phyloP scores from a whole-genome alignment of 2,797 vertebrate genomes.

The Leuciscus waleckii region DNA sequence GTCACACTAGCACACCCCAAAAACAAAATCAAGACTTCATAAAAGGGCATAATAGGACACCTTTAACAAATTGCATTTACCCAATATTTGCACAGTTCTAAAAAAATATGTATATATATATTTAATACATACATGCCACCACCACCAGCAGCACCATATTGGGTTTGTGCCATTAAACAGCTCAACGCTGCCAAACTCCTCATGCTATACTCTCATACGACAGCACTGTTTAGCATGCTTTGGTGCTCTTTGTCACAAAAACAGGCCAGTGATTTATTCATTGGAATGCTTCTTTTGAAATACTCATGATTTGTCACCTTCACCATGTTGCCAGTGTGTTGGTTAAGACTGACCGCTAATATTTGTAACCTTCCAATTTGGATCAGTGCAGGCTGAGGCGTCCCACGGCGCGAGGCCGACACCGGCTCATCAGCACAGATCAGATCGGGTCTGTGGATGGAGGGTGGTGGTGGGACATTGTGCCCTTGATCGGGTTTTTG shows the following conservation, averaged over 20 bases:
- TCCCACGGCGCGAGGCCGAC: neutral
- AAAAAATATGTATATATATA: too few species aligned
- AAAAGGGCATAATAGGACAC: too few species aligned
- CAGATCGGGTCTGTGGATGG: conserved; percentile 81
- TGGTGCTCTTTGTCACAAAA: neutral
- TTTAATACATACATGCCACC: neutral
- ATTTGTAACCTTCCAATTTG: conserved; percentile 24
- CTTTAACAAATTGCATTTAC: too few species aligned
- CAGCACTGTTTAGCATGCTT: neutral
- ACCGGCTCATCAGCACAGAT: neutral
- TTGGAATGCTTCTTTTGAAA: neutral
- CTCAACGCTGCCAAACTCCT: neutral
- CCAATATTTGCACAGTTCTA: too few species aligned
- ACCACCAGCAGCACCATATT: too few species aligned
- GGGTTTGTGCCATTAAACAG: neutral
- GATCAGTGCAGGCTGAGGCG: neutral
- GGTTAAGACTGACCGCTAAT: conserved; percentile 19
- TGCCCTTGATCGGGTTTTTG: conserved; percentile 82
- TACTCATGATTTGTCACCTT: conserved; percentile 13
- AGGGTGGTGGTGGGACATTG: conserved; percentile 81
- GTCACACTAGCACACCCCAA: too few species aligned
- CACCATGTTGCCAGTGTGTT: neutral
- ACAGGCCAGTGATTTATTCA: neutral
- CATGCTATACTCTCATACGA: neutral
- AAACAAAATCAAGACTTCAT: too few species aligned